Percentiles rank a stretch among this genome's conserved stretches.
Conservation (phyloP, 2,113 vertebrate species). For the Dipodomys merriami region DNA sequence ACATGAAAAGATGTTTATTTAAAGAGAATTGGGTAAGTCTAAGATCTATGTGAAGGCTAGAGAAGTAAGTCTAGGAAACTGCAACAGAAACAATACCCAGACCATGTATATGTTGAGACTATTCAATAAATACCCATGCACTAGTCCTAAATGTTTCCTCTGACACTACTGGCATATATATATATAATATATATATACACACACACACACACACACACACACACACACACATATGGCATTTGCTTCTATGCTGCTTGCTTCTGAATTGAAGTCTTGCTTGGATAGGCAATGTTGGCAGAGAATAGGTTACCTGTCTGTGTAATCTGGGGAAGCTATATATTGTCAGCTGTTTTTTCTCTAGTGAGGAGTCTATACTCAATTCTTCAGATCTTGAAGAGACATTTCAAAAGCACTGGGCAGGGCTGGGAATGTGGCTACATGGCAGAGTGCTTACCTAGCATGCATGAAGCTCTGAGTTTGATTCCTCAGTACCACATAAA, state of each 20-base stretch:
- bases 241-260: not conserved
- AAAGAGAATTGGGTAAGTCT: not conserved
- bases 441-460: too few species aligned
- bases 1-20: not conserved
- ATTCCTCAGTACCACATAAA: too few species aligned
- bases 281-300: not conserved
- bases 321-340: not conserved
- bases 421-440: too few species aligned
- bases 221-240: not conserved
- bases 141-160: not conserved
- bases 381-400: not conserved
- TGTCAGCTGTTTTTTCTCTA: not conserved
- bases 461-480: too few species aligned
- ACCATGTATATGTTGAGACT: not conserved
- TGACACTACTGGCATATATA: not conserved
- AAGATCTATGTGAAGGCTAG: not conserved
- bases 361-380: not conserved
- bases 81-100: not conserved
- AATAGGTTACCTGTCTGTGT: not conserved
- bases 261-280: not conserved
- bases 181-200: too few species aligned
- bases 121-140: not conserved
- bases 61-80: conserved; percentile 29
- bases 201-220: too few species aligned
- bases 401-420: not conserved